Evolutionary conservation across 1,140 invertebrate species (phyloP), one percentile per base, ranked within the genome.

Genomic region (Metopolophium dirhodum): DNA sequence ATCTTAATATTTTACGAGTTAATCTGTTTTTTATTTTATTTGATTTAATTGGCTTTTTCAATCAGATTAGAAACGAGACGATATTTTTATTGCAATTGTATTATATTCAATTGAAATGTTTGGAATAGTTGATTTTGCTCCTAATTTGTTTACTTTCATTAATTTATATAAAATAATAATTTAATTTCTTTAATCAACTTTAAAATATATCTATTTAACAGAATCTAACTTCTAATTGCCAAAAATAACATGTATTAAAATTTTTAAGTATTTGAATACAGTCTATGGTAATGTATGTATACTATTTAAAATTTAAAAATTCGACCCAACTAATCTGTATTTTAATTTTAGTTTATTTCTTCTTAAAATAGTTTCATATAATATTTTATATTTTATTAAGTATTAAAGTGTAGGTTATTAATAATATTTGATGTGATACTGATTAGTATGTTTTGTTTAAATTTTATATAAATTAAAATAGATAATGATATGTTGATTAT

Each of bases 401-500:
- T 90, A 61, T 61, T 61, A 61, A 35, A 77, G 37, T 91, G 18
- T 91, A 91, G 68, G 35, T 23, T 11, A 47, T 82, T 77, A 77
- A 77, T 77, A 18, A 91, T 82, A 49, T 82, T 49, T 47, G 49
- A 49, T 82, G 68, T 91, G 90, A 82, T 91, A 91, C n/a, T 91
- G 30, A 82, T 82, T 91, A 91, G 68, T 91, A 18, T 49, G 90
- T 82, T 91, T 35, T 91, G 45, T 91, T 91, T 7, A 77, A 61
- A 35, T 82, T 41, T 35, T 49, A 91, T 91, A 49, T 68, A 18
- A 18, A 61, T 30, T 77, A n/a, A 35, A 35, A 91, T 91, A 91
- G 35, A 41, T 41, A 90, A 8, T 87, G 49, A 30, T 41, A 61
- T 61, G 61, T 61, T 90, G 14, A 61, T 45, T 30, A 90, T n/a